phyloP scores from a whole-genome alignment of 2,113 vertebrate genomes.

The Laterallus jamaicensis region DNA sequence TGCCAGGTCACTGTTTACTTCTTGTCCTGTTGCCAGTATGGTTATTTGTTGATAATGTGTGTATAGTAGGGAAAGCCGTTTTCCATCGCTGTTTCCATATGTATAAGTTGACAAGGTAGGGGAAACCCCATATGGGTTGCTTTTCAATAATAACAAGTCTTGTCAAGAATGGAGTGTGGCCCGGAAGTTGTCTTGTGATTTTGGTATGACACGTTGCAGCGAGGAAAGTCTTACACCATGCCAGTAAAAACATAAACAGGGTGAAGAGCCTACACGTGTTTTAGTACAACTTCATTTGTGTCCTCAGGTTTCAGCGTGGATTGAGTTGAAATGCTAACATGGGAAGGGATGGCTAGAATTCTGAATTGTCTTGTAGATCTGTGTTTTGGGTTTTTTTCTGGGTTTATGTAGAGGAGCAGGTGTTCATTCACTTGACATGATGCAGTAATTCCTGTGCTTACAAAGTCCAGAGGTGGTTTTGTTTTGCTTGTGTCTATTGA shows the following conservation, averaged over 20 bases:
- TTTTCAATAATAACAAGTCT: not conserved
- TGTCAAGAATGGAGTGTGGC: rapidly evolving
- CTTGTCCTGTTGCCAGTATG: not conserved
- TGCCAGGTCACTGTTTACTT: not conserved
- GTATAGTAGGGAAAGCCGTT: not conserved
- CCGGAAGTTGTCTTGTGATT: not conserved
- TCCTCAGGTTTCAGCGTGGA: not conserved
- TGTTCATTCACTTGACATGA: not conserved
- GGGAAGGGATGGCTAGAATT: not conserved
- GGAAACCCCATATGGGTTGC: not conserved
- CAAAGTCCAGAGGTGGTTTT: not conserved
- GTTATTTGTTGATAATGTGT: not conserved
- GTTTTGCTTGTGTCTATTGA: not conserved
- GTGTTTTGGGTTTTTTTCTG: not conserved
- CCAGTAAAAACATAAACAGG: not conserved
- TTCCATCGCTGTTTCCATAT: not conserved
- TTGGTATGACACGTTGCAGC: not conserved
- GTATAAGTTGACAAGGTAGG: not conserved
- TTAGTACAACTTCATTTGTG: not conserved
- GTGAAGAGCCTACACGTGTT: not conserved
- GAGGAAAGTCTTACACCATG: not conserved
- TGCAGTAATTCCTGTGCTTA: not conserved
- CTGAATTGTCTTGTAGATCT: not conserved
- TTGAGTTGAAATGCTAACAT: not conserved
- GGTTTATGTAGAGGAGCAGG: not conserved